phyloP scores from a whole-genome alignment of 2,797 vertebrate genomes.

The Dryobates pubescens region DNA sequence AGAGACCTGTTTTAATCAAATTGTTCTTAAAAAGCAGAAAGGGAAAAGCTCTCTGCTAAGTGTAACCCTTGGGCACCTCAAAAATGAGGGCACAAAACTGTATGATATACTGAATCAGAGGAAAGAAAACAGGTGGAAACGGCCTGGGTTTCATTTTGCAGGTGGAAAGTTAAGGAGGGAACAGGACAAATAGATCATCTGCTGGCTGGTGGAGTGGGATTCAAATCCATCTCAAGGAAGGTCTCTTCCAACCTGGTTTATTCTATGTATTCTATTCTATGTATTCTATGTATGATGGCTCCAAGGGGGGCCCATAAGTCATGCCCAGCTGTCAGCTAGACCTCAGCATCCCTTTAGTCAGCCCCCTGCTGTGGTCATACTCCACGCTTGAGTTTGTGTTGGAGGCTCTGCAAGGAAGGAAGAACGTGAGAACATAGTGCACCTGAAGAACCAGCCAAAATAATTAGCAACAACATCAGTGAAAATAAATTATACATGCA shows the following conservation, averaged over 20 bases:
- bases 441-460: slow-evolving; percentile 7
- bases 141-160: not conserved
- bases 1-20: slow-evolving; percentile 31
- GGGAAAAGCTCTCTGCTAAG: not conserved
- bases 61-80: not conserved
- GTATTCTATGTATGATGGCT: not conserved
- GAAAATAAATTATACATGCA: not conserved
- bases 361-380: not conserved
- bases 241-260: too few species aligned
- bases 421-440: not conserved
- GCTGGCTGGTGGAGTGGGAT: not conserved
- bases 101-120: not conserved
- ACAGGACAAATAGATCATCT: not conserved
- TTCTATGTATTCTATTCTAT: too few species aligned
- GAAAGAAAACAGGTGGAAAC: not conserved
- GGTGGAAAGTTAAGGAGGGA: not conserved
- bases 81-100: not conserved
- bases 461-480: not conserved
- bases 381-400: not conserved
- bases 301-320: not conserved
- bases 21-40: slow-evolving; percentile 33
- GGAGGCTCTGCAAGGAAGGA: not conserved
- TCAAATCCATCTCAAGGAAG: not conserved
- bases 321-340: not conserved
- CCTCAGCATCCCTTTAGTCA: not conserved